Evolutionary conservation across 2,797 vertebrate genomes (phyloP), one percentile per base, ranked within the genome.

Genomic region (Agapornis canus): DNA sequence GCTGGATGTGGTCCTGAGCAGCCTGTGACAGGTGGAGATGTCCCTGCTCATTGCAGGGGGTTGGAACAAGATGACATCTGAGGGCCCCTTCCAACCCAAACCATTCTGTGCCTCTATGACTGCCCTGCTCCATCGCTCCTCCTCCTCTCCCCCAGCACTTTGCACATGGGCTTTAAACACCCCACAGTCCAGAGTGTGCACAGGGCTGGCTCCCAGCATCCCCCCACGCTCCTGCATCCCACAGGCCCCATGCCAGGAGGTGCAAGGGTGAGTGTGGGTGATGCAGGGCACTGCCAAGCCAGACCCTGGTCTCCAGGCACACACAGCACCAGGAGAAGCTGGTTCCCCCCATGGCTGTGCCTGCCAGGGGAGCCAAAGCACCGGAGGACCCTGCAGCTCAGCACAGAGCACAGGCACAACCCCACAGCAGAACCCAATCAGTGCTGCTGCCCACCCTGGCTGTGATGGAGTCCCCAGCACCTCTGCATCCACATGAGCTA

Each of bases 341-440:
- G 1, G 47, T 42, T 65, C 5, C 26, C 39, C 26, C 18, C 8
- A 0, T 4, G 1, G 40, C 47, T 32, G 18, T n/a, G 37, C 43
- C 32, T 42, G 51, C 18, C 39, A 12, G 11, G 29, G 12, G 7
- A 79, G 23, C 10, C 6, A 4, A 22, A 29, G 26, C 22, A 56
- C 5, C 4, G 6, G 13, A 13, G 18, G 22, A 70, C 19, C 13
- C 57, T 3, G 0, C 37, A 49, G 39, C 13, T 70, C 29, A 20
- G 43, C 20, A 32, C 0, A 3, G 27, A 45, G 51, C 68, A 35
- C 0, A 3, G 51, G 54, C 27, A 26, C 2, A 2, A 31, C 47
- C 22, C 77, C 2, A 2, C 47, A 5, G 15, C 7, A 1, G 47
- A 54, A 22, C 35, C 32, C 9, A 2, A 25, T 11, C 29, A 17